Conservation (phyloP, 1,140 invertebrate genomes). For the Macrostomum lignano region DNA sequence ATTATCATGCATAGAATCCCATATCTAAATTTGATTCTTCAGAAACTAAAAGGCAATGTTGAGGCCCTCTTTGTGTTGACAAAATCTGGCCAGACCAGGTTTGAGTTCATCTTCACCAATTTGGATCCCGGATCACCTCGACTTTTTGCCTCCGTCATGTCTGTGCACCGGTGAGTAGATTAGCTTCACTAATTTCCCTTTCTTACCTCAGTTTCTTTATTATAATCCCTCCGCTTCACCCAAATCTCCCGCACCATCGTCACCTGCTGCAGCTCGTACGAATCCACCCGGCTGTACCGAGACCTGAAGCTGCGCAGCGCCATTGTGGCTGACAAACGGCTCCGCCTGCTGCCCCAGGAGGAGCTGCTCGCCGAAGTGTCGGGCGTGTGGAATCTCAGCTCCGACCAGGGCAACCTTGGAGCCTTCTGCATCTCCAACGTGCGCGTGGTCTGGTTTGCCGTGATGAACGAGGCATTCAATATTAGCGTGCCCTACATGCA, state of each 20-base stretch:
- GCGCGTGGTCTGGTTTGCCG: conserved; percentile 82
- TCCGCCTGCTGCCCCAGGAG: conserved; percentile 58
- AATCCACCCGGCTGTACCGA: conserved; percentile 57
- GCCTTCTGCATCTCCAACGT: conserved; percentile 76
- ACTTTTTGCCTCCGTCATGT: conserved; percentile 63
- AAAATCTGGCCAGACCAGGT: conserved; percentile 48
- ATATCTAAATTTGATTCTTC: conserved; percentile 11
- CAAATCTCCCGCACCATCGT: too few relatives aligned
- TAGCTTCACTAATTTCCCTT: too few relatives aligned
- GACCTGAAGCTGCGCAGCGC: conserved; percentile 63
- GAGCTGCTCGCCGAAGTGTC: conserved; percentile 44
- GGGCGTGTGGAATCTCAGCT: conserved; percentile 72
- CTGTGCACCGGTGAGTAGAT: conserved; percentile 40
- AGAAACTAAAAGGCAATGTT: conserved; percentile 49
- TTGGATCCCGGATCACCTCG: too few relatives aligned
- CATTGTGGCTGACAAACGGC: conserved; percentile 53
- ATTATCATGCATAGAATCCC: conserved; percentile 5
- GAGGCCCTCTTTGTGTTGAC: conserved; percentile 66
- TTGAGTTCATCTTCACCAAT: conserved; percentile 91
- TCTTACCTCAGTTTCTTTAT: too few relatives aligned
- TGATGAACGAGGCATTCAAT: conserved; percentile 80
- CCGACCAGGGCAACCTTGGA: conserved; percentile 71
- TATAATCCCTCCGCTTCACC: too few relatives aligned
- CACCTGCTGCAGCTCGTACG: too few relatives aligned
- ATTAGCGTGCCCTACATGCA: conserved; percentile 80